phyloP scores from a whole-genome alignment of 2,888 invertebrate genomes.

The Megastigmus dorsalis region DNA sequence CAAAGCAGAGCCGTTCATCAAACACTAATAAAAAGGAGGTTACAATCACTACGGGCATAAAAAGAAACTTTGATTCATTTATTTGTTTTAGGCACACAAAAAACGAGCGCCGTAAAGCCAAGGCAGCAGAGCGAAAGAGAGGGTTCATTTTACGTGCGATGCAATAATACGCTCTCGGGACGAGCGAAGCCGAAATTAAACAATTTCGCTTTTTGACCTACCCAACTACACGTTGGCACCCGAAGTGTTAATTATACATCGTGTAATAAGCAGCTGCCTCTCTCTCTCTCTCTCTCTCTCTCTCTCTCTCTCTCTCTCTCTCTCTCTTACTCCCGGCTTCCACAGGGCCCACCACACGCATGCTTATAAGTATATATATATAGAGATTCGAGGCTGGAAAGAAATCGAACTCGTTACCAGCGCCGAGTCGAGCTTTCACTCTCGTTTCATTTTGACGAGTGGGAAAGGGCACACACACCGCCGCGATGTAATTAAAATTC shows the following conservation, averaged over 20 bases:
- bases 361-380: too few species aligned
- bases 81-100: conserved; percentile 10
- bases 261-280: conserved; percentile 44
- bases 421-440: conserved; percentile 47
- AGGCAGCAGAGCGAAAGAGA: neutral
- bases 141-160: conserved; percentile 6
- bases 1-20: neutral
- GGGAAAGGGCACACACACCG: conserved; percentile 33
- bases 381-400: too few species aligned
- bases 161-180: conserved; percentile 11
- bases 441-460: conserved; percentile 52
- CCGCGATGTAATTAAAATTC: conserved; percentile 54
- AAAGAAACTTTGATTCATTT: conserved; percentile 18
- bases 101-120: neutral
- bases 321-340: neutral
- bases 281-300: neutral
- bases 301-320: neutral
- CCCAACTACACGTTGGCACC: conserved; percentile 45
- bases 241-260: conserved; percentile 54
- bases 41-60: conserved; percentile 26
- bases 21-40: neutral
- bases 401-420: conserved; percentile 51
- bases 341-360: too few species aligned
- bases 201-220: conserved; percentile 39
- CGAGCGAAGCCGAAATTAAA: conserved; percentile 38